Conservation (phyloP, 2,113 vertebrate species). For the Salminus brasiliensis region DNA sequence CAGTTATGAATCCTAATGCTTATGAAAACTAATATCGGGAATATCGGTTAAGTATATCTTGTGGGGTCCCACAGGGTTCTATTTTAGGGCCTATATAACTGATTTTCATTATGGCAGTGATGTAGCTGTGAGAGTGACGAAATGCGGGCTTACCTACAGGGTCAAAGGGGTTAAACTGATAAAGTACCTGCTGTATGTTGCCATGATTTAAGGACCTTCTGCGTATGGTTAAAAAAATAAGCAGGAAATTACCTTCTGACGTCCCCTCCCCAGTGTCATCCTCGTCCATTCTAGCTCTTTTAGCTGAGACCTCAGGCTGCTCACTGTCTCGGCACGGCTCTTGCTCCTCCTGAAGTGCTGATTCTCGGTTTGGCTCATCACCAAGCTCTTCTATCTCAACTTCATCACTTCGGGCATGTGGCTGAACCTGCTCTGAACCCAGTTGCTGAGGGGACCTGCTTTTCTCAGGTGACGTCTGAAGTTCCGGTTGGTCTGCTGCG, state of each 20-base stretch:
- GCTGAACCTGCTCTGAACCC: not conserved
- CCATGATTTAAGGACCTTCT: too few species aligned
- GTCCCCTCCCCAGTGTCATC: not conserved
- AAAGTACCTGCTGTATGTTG: too few species aligned
- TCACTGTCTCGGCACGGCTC: not conserved
- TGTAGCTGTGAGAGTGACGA: too few species aligned
- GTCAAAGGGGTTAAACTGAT: too few species aligned
- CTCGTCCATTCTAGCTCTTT: constrained; percentile 54
- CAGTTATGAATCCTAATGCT: too few species aligned
- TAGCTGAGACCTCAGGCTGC: constrained; percentile 22
- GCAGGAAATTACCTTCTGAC: constrained; percentile 20
- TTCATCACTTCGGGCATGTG: not conserved
- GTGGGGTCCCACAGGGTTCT: too few species aligned
- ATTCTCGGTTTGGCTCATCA: constrained; percentile 5
- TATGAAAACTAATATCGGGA: too few species aligned
- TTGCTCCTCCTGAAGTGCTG: not conserved
- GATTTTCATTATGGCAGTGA: too few species aligned
- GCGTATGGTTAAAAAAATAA: too few species aligned
- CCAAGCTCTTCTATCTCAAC: not conserved
- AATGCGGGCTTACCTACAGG: too few species aligned
- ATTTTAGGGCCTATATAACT: too few species aligned
- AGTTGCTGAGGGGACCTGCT: not conserved
- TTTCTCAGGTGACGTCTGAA: constrained; percentile 10
- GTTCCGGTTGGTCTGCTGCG: not conserved
- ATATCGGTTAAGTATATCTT: too few species aligned